phyloP scores from a whole-genome alignment of 2,113 vertebrate species.

The Ivindomyrus marchei region DNA sequence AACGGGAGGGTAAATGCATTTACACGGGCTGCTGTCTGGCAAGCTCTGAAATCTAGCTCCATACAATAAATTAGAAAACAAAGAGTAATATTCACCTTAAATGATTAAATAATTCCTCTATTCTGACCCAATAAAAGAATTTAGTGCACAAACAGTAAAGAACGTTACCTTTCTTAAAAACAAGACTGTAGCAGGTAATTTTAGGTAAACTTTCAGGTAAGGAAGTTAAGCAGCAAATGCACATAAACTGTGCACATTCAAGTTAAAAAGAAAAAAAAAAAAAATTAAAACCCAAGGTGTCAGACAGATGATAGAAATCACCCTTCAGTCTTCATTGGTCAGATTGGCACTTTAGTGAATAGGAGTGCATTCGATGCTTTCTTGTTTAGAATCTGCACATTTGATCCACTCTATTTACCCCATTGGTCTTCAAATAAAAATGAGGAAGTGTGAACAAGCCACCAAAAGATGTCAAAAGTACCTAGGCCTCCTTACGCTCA shows the following conservation, averaged over 20 bases:
- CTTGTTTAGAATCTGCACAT: conserved; percentile 27
- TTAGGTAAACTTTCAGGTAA: conserved; percentile 55
- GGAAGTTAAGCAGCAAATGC: conserved; percentile 70
- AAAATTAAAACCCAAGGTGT: conserved; percentile 35
- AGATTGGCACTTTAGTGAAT: conserved; percentile 75
- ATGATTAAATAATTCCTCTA: conserved; percentile 29
- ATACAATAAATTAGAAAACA: conserved; percentile 34
- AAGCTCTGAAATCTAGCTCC: conserved; percentile 35
- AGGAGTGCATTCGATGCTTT: conserved; percentile 58
- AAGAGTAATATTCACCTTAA: conserved; percentile 19
- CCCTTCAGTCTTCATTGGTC: conserved; percentile 68
- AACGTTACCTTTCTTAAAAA: conserved; percentile 47
- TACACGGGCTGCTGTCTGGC: conserved; percentile 21
- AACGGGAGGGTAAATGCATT: not conserved
- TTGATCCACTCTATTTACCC: conserved; percentile 35
- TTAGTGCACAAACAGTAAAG: conserved; percentile 55
- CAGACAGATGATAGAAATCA: conserved; percentile 55
- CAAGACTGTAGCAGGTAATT: conserved; percentile 47
- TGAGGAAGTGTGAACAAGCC: conserved; percentile 34
- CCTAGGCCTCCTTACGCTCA: not conserved
- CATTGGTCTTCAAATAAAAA: conserved; percentile 36
- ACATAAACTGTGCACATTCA: conserved; percentile 70
- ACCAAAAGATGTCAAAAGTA: conserved; percentile 14
- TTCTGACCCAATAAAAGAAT: conserved; percentile 42
- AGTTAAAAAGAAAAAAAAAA: conserved; percentile 49